Base-by-base conservation (phyloP, 2,113 vertebrate genomes). In the Lethenteron reissneri region DNA sequence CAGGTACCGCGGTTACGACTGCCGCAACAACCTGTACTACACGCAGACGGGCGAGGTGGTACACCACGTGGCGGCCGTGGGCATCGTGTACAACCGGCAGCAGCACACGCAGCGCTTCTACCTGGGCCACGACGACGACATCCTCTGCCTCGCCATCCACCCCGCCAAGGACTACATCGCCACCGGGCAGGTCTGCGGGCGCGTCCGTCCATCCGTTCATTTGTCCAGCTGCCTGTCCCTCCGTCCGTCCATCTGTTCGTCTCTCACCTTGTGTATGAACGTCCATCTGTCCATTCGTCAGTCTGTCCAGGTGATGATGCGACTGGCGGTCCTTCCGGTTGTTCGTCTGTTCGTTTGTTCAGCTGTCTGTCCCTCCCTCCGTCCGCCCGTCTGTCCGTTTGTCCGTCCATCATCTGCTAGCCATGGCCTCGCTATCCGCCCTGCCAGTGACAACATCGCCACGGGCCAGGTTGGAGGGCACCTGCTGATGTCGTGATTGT, bases 21-120 rank as follows among this genome's bases (percentile, higher is more conserved):
- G 92, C 76, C 86, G 92, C 17, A 97, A 88, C 82, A 99, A 99
- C 78, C 81, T 99, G 56, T 99, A 95, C 78, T 99, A 99, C 77
- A 99, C 94, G 70, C 92, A 97, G 82, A 92, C 85, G 1, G 94
- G 94, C 68, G 94, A 99, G 76, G 92, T 99, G 12, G 94, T 99
- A 6, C 97, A 96, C 81, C 94, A 99, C 0, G 94, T 95, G 70
- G 92, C 94, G 3, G 92, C 94, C 1, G 86, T 99, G 70, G 92
- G 91, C 9, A 84, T 99, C 71, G 88, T 99, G 72, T 97, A 97
- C 76, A 99, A 95, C 80, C 83, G 94, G 3, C 92, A 99, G 25
- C 91, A 97, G 79, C 97, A 99, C 77, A 95, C 87, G 0, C 94
- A 99, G 58, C 86, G 87, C 73, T 97, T 97, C 75, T 97, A 97